Percentiles rank a stretch among this genome's conserved stretches.
phyloP scores from a whole-genome alignment of 2,888 invertebrate species.

The Brachypalpus laphriformis region DNA sequence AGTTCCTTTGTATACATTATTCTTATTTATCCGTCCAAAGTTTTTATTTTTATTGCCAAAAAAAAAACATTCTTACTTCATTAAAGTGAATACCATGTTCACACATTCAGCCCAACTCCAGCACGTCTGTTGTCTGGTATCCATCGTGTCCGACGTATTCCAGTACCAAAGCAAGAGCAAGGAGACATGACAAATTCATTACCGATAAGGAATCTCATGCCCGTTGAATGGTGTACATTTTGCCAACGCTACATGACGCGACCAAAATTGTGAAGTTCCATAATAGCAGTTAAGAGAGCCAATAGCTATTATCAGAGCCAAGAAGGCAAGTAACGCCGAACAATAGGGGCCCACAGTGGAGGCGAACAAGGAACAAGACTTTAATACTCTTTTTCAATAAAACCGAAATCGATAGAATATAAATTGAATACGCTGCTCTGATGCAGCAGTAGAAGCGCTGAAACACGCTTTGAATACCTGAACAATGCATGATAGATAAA shows the following conservation, averaged over 20 bases:
- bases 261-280: slow-evolving; percentile 58
- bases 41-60: slow-evolving; percentile 47
- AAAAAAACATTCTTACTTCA: slow-evolving; percentile 64
- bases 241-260: slow-evolving; percentile 63
- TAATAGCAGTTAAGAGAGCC: slow-evolving; percentile 16
- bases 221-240: slow-evolving; percentile 29
- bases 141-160: slow-evolving; percentile 9
- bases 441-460: slow-evolving; percentile 39
- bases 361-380: slow-evolving; percentile 13
- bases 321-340: slow-evolving; percentile 1
- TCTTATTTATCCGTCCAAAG: slow-evolving; percentile 7
- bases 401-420: slow-evolving; percentile 71
- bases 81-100: slow-evolving; percentile 66
- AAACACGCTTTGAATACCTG: slow-evolving; percentile 72
- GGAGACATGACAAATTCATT: slow-evolving; percentile 73
- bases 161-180: not conserved
- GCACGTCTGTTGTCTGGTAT: slow-evolving; percentile 5
- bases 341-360: slow-evolving; percentile 14
- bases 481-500: slow-evolving; percentile 67
- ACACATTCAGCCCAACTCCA: slow-evolving; percentile 55
- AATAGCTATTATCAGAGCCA: slow-evolving; percentile 48
- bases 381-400: slow-evolving; percentile 67
- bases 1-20: slow-evolving; percentile 17
- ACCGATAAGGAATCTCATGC: slow-evolving; percentile 71
- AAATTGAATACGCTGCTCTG: slow-evolving; percentile 61